Evolutionary conservation across 2,113 vertebrate species (phyloP), one percentile per base, ranked within the genome.

Genomic region (Trichechus manatus): DNA sequence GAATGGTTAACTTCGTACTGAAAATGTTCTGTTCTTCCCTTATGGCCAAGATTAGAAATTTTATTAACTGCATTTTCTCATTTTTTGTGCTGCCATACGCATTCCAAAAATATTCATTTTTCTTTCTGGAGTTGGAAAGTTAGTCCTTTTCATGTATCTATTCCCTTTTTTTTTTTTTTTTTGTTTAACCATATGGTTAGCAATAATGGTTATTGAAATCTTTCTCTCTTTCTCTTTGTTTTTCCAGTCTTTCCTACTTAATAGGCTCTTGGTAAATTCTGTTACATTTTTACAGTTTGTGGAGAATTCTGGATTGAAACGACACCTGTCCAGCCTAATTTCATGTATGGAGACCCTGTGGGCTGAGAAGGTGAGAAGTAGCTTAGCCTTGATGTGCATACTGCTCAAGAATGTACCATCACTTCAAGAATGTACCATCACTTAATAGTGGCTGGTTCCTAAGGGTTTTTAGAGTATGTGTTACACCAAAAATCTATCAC

Each of bases 11-110:
- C 80, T 97, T 86, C 83, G 6, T 95, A 86, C 75, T 92, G 75
- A 86, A 83, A 96, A 87, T 94, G 79, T 91, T 94, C 78, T 80
- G 5, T 94, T 96, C 72, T 88, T 56, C 9, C 47, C 50, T 59
- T 93, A 68, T 78, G 39, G 36, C 36, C 36, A 89, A 78, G 70
- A 89, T 87, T 96, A 92, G 93, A 96, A 91, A 36, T 93, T 89
- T 72, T 29, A 36, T 92, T 36, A 87, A 72, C n/a, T 86, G 44
- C 39, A 25, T 87, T 95, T 80, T 87, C 53, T 53, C 27, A 42
- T 79, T 79, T 88, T 92, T 29, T 83, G 19, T 93, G 75, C 75
- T 96, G 68, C 44, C 53, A 53, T 93, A 44, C 44, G 80, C 33
- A 53, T 96, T 33, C 29, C 87, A 72, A 89, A 96, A 95, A 59